A percentile compares a stretch with the other conserved stretches of the same genome.
Evolutionary conservation across 2,888 invertebrate genomes (phyloP).

Genomic region (Agrochola litura): DNA sequence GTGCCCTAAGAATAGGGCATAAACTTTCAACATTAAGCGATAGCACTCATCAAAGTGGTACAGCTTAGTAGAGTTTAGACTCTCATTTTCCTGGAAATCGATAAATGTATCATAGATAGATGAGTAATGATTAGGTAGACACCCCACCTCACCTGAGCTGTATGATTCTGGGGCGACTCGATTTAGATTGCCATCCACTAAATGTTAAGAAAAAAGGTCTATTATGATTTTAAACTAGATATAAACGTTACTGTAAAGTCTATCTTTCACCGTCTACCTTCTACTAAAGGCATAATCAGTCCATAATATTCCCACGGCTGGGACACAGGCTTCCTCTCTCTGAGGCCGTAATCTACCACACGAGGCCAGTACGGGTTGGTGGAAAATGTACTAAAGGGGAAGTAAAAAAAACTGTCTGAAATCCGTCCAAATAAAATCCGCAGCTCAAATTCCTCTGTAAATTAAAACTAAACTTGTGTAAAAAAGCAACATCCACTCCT

Average conservation of each 20-base stretch:
- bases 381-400: not conserved
- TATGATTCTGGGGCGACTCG: not conserved
- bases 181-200: not conserved
- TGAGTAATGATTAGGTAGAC: not conserved
- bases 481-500: constrained; percentile 32
- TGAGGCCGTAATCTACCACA: too few relatives aligned
- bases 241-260: not conserved
- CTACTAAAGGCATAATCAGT: too few relatives aligned
- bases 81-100: not conserved
- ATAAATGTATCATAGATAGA: not conserved
- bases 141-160: not conserved
- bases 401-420: not conserved
- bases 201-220: not conserved
- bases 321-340: too few relatives aligned
- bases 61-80: not conserved
- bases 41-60: not conserved
- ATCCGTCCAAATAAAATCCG: not conserved
- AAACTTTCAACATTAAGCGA: too few relatives aligned
- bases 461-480: not conserved
- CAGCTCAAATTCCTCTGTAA: not conserved
- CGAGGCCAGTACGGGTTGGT: too few relatives aligned
- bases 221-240: not conserved
- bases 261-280: not conserved
- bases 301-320: too few relatives aligned
- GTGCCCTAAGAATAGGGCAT: too few relatives aligned